Percentiles rank a stretch among this genome's conserved stretches.
These are phyloP conservation scores for Isaurus tuberculatus DNA, from an alignment of 92 coral and sea anemone species.

Conservation along the genomic window DNA sequence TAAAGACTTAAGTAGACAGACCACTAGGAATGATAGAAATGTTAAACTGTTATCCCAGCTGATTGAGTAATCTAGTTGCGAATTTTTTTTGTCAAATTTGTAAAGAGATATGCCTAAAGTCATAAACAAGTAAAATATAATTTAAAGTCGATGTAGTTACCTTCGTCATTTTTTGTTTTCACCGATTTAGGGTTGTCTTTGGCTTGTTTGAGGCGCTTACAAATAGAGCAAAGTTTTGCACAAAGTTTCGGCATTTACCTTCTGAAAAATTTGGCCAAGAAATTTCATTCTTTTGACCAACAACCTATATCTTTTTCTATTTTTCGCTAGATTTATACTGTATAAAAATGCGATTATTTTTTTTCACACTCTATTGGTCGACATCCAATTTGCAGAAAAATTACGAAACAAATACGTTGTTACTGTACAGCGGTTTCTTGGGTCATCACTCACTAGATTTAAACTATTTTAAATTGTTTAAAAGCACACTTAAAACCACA, in stretches of 20 bases:
- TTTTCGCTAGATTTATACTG: neutral
- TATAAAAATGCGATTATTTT: too few species aligned
- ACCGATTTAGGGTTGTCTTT: neutral
- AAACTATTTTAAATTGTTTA: neutral
- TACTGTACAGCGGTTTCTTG: constrained; percentile 28
- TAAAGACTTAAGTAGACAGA: too few species aligned
- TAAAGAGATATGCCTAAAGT: too few species aligned
- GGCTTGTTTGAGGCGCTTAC: neutral
- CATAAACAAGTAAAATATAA: too few species aligned
- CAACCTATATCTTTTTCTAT: neutral
- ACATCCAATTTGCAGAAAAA: neutral
- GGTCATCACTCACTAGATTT: neutral
- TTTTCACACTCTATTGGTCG: neutral
- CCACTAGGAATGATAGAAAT: too few species aligned
- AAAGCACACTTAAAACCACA: neutral
- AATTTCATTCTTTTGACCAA: neutral
- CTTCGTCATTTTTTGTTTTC: neutral
- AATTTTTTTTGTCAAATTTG: too few species aligned
- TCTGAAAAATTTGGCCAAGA: neutral
- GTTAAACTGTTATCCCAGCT: too few species aligned
- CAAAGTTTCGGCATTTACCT: constrained; percentile 30
- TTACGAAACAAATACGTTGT: neutral
- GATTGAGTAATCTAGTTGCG: neutral
- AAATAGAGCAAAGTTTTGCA: constrained; percentile 15
- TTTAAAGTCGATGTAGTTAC: neutral